Percentiles rank a stretch among this genome's conserved stretches.
These are phyloP conservation scores for Luidia sarsii DNA, from an alignment of 53 echinoderm and acorn worm species.

Conservation along the genomic window DNA sequence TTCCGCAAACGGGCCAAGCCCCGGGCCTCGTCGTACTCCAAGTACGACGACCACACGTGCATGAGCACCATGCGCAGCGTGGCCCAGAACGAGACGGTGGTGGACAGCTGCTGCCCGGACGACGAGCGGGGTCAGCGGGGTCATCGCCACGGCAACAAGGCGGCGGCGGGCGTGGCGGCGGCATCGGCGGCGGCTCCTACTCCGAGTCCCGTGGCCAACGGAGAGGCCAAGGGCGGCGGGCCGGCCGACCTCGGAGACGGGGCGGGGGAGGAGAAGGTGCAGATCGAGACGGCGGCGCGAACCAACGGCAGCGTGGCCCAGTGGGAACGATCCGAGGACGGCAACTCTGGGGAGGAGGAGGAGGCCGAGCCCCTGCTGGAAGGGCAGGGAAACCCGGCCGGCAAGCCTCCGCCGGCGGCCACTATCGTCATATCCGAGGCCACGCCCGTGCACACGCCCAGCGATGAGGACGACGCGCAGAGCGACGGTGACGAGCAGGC, in stretches of 20 bases:
- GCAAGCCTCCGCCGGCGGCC: background rate
- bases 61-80: constrained; percentile 48
- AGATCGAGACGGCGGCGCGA: constrained; percentile 20
- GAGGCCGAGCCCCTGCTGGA: constrained; percentile 45
- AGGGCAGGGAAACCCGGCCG: background rate
- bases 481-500: constrained; percentile 6
- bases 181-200: background rate
- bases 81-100: constrained; percentile 40
- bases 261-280: background rate
- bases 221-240: constrained; percentile 7
- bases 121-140: constrained; percentile 3
- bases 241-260: background rate
- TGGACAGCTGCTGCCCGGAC: constrained; percentile 10
- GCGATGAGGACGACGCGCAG: background rate
- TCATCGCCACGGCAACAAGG: constrained; percentile 1
- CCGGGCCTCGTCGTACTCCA: constrained; percentile 37
- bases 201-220: constrained; percentile 23
- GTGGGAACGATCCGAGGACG: constrained; percentile 18
- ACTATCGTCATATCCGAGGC: constrained; percentile 49
- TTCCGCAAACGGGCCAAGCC: constrained; percentile 42
- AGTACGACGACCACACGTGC: constrained; percentile 45
- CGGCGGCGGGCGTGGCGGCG: background rate
- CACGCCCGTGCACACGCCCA: background rate
- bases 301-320: constrained; percentile 23
- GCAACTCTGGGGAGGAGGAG: constrained; percentile 11